Base-by-base conservation (phyloP, 2,113 vertebrate species). In the Phalacrocorax aristotelis region DNA sequence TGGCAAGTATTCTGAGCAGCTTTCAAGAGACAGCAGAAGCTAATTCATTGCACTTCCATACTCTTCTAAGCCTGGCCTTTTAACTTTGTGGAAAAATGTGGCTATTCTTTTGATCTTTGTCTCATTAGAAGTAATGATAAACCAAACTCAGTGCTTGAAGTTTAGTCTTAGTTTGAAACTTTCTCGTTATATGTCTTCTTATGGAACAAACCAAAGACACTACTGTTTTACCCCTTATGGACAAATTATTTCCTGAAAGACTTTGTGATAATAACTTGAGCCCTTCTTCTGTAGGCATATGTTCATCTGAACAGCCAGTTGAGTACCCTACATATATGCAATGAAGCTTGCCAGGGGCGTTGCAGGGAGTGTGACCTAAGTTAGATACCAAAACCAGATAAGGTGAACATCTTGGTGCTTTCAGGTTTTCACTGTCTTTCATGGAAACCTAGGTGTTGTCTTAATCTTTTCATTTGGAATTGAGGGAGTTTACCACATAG, bases 291-390 rank as follows among this genome's bases (percentile, higher is more conserved):
- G 12, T 42, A 78, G 61, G 48, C 42, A 2, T 51, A 6, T 25
- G 48, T 69, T 78, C 1, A 0, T 52, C 25, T 51, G 27, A 40
- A 15, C 30, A 51, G n/a, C 27, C 2, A 0, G 8, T 23, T 62
- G 9, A 46, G 34, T 44, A 57, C 21, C 26, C 16, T 34, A 9
- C n/a, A 4, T 38, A 10, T 1, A 25, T 11, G 32, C 48, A 16
- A 0, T 25, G 34, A 58, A 58, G 36, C 55, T 62, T 93, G 22
- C 42, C 0, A 0, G 22, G 22, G 9, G 17, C 0, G 0, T 16
- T 68, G 25, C 42, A 34, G 29, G 25, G n/a, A 54, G 30, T 13
- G 38, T 60, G 69, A 54, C 13, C 22, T 5, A 14, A 51, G 16
- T 34, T 30, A 65, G 19, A 25, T 83, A 46, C 11, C 26, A 48